Conservation (phyloP, 2,797 vertebrate genomes). For the Pseudomugil tenellus region DNA sequence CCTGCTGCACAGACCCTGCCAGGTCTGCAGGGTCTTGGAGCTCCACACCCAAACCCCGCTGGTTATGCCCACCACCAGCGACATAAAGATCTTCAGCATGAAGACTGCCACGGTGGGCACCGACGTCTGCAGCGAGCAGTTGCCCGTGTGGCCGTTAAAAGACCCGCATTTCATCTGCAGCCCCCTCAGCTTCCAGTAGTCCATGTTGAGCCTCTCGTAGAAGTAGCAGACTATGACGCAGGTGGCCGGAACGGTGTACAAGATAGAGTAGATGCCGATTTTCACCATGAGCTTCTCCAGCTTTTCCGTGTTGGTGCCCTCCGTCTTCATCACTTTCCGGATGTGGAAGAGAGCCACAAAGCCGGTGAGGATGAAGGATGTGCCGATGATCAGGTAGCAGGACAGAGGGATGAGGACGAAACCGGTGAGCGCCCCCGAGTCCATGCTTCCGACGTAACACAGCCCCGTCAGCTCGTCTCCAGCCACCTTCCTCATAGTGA, state of each 20-base stretch:
- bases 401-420: slow-evolving; percentile 96
- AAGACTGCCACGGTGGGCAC: slow-evolving; percentile 95
- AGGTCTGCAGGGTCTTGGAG: slow-evolving; percentile 98
- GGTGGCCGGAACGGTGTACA: slow-evolving; percentile 97
- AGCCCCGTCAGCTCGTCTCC: slow-evolving; percentile 96
- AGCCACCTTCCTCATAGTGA: slow-evolving; percentile 96
- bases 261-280: slow-evolving; percentile 96
- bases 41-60: slow-evolving; percentile 99
- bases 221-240: slow-evolving; percentile 98
- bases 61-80: slow-evolving; percentile 97
- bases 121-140: slow-evolving; percentile 90
- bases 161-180: slow-evolving; percentile 85
- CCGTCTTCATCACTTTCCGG: slow-evolving; percentile 96
- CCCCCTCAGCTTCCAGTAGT: slow-evolving; percentile 92
- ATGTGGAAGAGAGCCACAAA: slow-evolving; percentile 99
- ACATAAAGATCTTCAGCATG: slow-evolving; percentile 99
- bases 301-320: slow-evolving; percentile 97
- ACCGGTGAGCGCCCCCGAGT: slow-evolving; percentile 89
- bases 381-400: slow-evolving; percentile 94
- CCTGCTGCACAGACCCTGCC: slow-evolving; percentile 95
- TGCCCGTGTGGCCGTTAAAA: slow-evolving; percentile 78
- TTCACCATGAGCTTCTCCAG: slow-evolving; percentile 99
- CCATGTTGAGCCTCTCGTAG: slow-evolving; percentile 95
- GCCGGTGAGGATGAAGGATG: slow-evolving; percentile 96
- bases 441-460: slow-evolving; percentile 96